Conservation (phyloP, 1,140 invertebrate species). For the Ceratoteleas bidentatus region DNA sequence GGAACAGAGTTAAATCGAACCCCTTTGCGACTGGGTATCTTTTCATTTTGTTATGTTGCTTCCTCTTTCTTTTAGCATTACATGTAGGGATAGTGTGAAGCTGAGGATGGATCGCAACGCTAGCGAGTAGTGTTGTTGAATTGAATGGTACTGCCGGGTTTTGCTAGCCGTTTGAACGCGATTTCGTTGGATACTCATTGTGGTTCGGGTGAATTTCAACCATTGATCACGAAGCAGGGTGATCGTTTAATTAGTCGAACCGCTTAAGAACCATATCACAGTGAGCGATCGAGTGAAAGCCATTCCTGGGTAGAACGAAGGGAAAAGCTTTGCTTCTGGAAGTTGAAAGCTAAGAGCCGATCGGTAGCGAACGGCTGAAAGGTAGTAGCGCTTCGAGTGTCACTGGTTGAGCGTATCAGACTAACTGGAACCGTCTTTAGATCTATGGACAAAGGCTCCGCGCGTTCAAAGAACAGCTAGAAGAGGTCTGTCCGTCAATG, state of each 20-base stretch:
- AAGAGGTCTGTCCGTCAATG: conserved; percentile 91
- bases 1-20: conserved; percentile 9
- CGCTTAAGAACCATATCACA: conserved; percentile 53
- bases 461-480: conserved; percentile 93
- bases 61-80: conserved; percentile 37
- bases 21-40: conserved; percentile 17
- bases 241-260: background rate
- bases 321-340: conserved; percentile 65
- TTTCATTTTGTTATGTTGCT: conserved; percentile 40
- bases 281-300: conserved; percentile 66
- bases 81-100: conserved; percentile 17
- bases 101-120: conserved; percentile 21
- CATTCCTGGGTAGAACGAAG: conserved; percentile 31
- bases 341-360: conserved; percentile 28
- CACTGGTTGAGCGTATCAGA: conserved; percentile 79
- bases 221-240: conserved; percentile 5
- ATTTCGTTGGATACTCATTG: conserved; percentile 59
- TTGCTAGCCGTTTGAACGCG: conserved; percentile 43
- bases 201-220: conserved; percentile 28
- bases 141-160: conserved; percentile 61
- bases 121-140: conserved; percentile 70
- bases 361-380: conserved; percentile 49
- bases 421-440: conserved; percentile 83
- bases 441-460: conserved; percentile 94
- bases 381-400: conserved; percentile 68